Percentiles rank a stretch among this genome's conserved stretches.
phyloP scores from a whole-genome alignment of 1,140 invertebrate genomes.

The Drosophila insularis region DNA sequence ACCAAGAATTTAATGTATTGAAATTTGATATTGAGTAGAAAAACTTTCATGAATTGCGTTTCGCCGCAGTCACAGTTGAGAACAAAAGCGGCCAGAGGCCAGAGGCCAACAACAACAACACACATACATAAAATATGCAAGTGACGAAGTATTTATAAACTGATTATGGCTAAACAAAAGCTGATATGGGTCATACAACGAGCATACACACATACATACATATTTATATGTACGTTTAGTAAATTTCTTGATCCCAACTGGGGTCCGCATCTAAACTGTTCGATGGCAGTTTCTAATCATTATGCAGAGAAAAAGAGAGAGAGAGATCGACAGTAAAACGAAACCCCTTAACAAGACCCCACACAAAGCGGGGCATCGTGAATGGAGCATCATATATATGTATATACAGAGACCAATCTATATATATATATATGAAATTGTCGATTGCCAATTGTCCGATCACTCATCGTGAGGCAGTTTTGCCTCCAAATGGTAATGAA shows the following conservation, averaged over 20 bases:
- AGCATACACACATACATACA: background rate
- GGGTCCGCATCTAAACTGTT: too few species aligned
- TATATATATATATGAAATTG: background rate
- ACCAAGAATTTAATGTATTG: constrained; percentile 56
- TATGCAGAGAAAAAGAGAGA: background rate
- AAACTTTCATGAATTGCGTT: constrained; percentile 47
- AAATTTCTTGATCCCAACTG: background rate
- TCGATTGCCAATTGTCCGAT: constrained; percentile 8
- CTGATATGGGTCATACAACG: constrained; percentile 64
- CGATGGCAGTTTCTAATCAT: constrained; percentile 34
- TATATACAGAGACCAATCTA: background rate
- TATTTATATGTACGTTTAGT: too few species aligned
- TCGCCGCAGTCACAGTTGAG: constrained; percentile 6
- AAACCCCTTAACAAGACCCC: constrained; percentile 19
- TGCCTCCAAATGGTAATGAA: constrained; percentile 20
- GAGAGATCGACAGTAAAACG: constrained; percentile 12
- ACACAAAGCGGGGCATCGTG: constrained; percentile 42
- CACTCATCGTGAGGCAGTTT: constrained; percentile 24
- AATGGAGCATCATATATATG: background rate
- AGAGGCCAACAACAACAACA: constrained; percentile 6
- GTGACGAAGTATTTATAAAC: constrained; percentile 79
- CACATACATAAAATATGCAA: constrained; percentile 42
- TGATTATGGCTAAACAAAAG: constrained; percentile 75
- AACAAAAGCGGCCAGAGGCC: constrained; percentile 8
- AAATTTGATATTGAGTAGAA: constrained; percentile 63